phyloP scores from a whole-genome alignment of 2,797 vertebrate species.

The Ceryle rudis region DNA sequence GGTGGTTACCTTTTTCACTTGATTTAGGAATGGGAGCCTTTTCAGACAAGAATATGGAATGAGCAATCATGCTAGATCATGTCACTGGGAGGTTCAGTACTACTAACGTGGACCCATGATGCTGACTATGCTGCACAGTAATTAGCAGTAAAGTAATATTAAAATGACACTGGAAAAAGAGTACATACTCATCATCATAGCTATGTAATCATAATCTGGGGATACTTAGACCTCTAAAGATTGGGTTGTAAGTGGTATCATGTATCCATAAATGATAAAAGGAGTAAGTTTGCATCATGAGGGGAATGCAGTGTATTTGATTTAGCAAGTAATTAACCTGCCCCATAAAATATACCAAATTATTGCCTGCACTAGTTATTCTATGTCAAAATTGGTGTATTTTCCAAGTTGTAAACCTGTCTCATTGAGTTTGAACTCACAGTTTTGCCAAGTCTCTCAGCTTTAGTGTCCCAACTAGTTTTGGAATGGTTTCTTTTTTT shows the following conservation, averaged over 20 bases:
- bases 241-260: not conserved
- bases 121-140: not conserved
- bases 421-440: not conserved
- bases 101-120: not conserved
- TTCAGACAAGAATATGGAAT: not conserved
- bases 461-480: not conserved
- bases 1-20: not conserved
- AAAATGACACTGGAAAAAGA: not conserved
- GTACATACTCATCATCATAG: not conserved
- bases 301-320: not conserved
- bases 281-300: not conserved
- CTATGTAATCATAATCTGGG: rapidly evolving
- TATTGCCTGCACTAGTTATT: not conserved
- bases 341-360: not conserved
- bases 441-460: not conserved
- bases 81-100: not conserved
- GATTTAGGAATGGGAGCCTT: not conserved
- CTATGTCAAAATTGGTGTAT: not conserved
- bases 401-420: not conserved
- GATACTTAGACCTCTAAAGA: not conserved
- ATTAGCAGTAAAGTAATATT: not conserved
- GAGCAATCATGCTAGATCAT: not conserved
- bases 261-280: not conserved
- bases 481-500: not conserved
- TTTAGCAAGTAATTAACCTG: not conserved